phyloP scores from a whole-genome alignment of 1,140 invertebrate species.

The Campodea augens region DNA sequence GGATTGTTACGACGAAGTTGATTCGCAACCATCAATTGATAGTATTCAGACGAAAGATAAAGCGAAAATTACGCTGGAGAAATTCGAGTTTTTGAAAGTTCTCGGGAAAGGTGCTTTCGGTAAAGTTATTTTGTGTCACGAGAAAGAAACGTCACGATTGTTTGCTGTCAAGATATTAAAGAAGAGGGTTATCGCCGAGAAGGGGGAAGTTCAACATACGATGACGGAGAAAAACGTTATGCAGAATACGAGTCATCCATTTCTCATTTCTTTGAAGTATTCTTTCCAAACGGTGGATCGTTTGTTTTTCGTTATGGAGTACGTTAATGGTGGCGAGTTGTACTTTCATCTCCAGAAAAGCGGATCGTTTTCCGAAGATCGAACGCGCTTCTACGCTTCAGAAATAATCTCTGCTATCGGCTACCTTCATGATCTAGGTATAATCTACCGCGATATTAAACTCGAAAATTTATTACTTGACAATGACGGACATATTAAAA shows the following conservation, averaged over 20 bases:
- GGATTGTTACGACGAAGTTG: no score
- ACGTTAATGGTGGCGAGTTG: constrained; percentile 38
- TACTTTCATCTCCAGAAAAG: constrained; percentile 41
- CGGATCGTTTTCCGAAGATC: constrained; percentile 35
- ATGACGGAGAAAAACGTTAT: constrained; percentile 40
- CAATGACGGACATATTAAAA: constrained; percentile 37
- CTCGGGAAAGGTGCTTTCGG: constrained; percentile 50
- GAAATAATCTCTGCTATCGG: constrained; percentile 40
- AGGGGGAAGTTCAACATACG: constrained; percentile 39
- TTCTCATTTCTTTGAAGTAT: constrained; percentile 37
- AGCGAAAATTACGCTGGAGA: constrained; percentile 33
- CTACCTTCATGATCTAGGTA: constrained; percentile 37
- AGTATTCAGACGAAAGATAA: constrained; percentile 13
- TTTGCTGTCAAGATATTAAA: constrained; percentile 41
- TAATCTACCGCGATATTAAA: constrained; percentile 39
- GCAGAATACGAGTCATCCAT: constrained; percentile 32
- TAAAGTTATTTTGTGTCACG: constrained; percentile 37
- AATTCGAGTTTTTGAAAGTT: constrained; percentile 42
- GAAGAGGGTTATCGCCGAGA: constrained; percentile 38
- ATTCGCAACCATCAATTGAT: no score
- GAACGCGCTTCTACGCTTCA: constrained; percentile 36
- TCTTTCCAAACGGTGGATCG: constrained; percentile 38
- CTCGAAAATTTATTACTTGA: constrained; percentile 39
- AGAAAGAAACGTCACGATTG: constrained; percentile 29
- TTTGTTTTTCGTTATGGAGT: constrained; percentile 47